phyloP scores from a whole-genome alignment of 2,113 vertebrate genomes.

The Engystomops pustulosus region DNA sequence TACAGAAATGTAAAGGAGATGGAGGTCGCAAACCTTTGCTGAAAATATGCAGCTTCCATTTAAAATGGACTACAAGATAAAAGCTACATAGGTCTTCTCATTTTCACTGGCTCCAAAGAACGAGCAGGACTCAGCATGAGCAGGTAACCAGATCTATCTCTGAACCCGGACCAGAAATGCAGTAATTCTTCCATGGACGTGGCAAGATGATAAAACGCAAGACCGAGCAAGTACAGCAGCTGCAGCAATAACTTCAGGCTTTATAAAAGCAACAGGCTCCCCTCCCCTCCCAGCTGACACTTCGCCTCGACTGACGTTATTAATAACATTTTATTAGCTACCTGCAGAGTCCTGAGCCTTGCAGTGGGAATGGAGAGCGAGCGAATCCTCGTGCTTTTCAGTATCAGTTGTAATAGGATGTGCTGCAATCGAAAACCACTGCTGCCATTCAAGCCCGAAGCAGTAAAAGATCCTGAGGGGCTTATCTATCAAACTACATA shows the following conservation, averaged over 20 bases:
- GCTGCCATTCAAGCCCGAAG: constrained; percentile 2
- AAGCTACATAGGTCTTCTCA: not conserved
- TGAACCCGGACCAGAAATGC: constrained; percentile 7
- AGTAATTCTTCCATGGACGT: constrained; percentile 44
- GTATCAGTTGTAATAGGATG: constrained; percentile 28
- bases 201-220: constrained; percentile 55
- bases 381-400: not conserved
- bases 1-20: not conserved
- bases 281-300: constrained; percentile 51
- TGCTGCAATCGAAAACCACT: constrained; percentile 7
- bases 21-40: not conserved
- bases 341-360: constrained; percentile 55
- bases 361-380: constrained; percentile 31
- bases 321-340: constrained; percentile 60
- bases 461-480: constrained; percentile 44
- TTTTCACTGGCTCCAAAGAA: constrained; percentile 8
- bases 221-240: constrained; percentile 54
- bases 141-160: constrained; percentile 19
- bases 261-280: constrained; percentile 57
- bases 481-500: constrained; percentile 51
- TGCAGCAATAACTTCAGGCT: constrained; percentile 59
- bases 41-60: constrained; percentile 2
- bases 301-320: constrained; percentile 48
- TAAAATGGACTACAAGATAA: constrained; percentile 23
- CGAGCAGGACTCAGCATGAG: constrained; percentile 2